Evolutionary conservation across 2,888 invertebrate genomes (phyloP).

Genomic region (Drosophila multiciliata): DNA sequence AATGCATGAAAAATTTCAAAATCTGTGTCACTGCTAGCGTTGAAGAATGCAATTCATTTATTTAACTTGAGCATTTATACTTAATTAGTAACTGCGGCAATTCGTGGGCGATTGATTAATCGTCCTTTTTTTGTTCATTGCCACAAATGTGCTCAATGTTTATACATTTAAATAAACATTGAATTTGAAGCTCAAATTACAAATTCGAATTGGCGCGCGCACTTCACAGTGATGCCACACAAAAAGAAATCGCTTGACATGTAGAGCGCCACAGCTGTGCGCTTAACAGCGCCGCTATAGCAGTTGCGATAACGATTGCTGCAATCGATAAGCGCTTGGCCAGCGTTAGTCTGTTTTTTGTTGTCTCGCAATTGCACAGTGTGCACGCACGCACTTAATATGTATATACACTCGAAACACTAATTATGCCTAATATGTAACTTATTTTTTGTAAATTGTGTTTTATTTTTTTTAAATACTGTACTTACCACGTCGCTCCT

Average conservation of each 20-base stretch:
- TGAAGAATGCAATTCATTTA: constrained; percentile 53
- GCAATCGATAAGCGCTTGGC: constrained; percentile 30
- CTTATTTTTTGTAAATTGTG: constrained; percentile 16
- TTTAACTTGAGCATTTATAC: constrained; percentile 34
- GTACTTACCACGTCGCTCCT: constrained; percentile 22
- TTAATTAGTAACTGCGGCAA: constrained; percentile 38
- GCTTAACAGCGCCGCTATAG: constrained; percentile 12
- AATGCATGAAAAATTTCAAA: constrained; percentile 43
- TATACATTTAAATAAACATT: too few species aligned
- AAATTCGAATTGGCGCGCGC: constrained; percentile 29
- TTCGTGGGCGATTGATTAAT: constrained; percentile 71
- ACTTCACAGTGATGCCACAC: constrained; percentile 29
- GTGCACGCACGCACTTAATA: constrained; percentile 26
- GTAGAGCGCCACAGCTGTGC: constrained; percentile 7
- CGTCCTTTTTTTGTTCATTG: constrained; percentile 23
- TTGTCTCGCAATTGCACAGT: constrained; percentile 35
- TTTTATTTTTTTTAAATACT: constrained; percentile 31
- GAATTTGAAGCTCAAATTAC: neutral
- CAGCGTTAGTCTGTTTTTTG: constrained; percentile 43
- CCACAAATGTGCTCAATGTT: constrained; percentile 13
- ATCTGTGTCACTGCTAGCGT: constrained; percentile 68
- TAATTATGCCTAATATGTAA: constrained; percentile 45
- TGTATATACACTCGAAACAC: constrained; percentile 17
- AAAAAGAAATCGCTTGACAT: neutral
- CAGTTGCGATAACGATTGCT: neutral